Percentiles rank a stretch among this genome's conserved stretches.
These are phyloP conservation scores for Plemyria rubiginata DNA, from an alignment of 2,888 invertebrate genomes.

Conservation along the genomic window DNA sequence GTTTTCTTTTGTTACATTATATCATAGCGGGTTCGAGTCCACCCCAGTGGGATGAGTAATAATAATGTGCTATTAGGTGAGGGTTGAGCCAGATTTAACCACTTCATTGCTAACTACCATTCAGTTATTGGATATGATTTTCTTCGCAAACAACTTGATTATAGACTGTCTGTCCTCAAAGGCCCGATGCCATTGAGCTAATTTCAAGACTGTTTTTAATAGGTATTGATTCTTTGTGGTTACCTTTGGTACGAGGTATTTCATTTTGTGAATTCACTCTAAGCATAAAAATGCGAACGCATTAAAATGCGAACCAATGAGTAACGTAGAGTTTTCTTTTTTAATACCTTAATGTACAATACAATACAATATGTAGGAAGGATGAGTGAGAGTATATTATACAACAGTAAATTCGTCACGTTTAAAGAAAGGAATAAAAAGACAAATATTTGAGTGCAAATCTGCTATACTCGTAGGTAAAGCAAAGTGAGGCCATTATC, in stretches of 20 bases:
- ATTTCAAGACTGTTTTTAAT: slow-evolving; percentile 14
- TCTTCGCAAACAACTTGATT: slow-evolving; percentile 43
- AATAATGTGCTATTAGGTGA: slow-evolving; percentile 54
- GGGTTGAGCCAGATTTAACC: slow-evolving; percentile 51
- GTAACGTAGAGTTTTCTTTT: background rate
- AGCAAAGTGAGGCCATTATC: too few relatives aligned
- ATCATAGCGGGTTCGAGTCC: slow-evolving; percentile 66
- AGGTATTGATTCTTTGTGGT: slow-evolving; percentile 8
- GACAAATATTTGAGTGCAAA: too few relatives aligned
- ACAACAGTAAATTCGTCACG: too few relatives aligned
- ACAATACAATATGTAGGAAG: too few relatives aligned
- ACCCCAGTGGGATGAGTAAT: slow-evolving; percentile 54
- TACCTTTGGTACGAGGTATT: slow-evolving; percentile 2
- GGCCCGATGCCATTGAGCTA: slow-evolving; percentile 14
- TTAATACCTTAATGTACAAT: background rate
- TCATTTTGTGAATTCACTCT: slow-evolving; percentile 3
- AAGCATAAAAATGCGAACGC: too few relatives aligned
- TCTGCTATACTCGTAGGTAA: too few relatives aligned
- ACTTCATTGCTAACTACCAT: slow-evolving; percentile 37
- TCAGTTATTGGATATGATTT: slow-evolving; percentile 39
- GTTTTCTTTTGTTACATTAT: slow-evolving; percentile 74
- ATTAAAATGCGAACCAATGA: background rate
- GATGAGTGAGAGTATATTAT: too few relatives aligned
- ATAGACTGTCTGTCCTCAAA: slow-evolving; percentile 28
- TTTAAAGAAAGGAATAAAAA: too few relatives aligned